Base-by-base conservation (phyloP, 1,140 invertebrate species). In the Leptoteleia sp. region DNA sequence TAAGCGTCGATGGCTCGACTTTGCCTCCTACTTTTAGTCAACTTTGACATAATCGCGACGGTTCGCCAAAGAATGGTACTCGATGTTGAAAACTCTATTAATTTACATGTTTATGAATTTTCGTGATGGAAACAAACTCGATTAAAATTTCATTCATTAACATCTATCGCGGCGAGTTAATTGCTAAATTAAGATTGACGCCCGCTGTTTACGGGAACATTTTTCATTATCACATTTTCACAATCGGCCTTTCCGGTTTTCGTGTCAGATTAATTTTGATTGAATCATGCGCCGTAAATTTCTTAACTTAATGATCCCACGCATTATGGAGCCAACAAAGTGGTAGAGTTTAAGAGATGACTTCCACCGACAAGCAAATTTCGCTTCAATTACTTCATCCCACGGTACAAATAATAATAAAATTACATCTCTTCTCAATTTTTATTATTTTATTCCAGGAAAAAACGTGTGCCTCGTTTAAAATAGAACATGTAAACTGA, bases 101-200 rank as follows among this genome's bases (percentile, higher is more conserved):
- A 42, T 42, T 42, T 16, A 19, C 9, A 5, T 42, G 38, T 16
- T 37, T 37, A 37, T 37, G 12, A 1, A 42, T 6, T 17, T 42
- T 17, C 16, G 8, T 1, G 9, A 9, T 4, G 13, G 19, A 17
- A 2, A 1, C 38, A 3, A 42, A 42, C 9, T 42, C 6, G 0
- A 43, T 43, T 1, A 22, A 43, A 43, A 43, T 43, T 43, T 9
- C 19, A 22, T 43, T 43, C 11, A 22, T 43, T 43, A 11, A 43
- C 17, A 22, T 43, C n/a, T 16, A 22, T 43, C n/a, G 8, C 13
- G 12, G 2, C 8, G 3, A 35, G 3, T 3, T 11, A 38, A 7
- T 38, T 22, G 19, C 19, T 5, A 22, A 22, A 22, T 22, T 22
- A 22, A 22, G 19, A 22, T 22, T 22, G 5, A 22, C 19, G 19